A percentile compares a stretch with the other conserved stretches of the same genome.
These are phyloP conservation scores for Proisotoma minuta DNA, from an alignment of 2,888 invertebrate species.

Conservation along the genomic window DNA sequence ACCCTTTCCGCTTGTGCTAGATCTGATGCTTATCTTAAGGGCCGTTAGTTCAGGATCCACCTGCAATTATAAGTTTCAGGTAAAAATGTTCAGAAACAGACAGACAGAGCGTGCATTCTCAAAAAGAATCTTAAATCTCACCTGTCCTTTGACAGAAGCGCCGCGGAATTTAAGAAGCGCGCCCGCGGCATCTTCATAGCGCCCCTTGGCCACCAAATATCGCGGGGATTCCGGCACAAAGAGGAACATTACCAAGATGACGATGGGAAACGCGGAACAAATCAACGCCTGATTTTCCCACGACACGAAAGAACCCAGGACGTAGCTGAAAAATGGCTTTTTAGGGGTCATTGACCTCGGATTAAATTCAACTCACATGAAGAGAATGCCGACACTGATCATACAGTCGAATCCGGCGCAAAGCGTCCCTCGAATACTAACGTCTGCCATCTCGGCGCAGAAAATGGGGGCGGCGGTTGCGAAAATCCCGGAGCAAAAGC, in stretches of 20 bases:
- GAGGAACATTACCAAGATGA: constrained; percentile 67
- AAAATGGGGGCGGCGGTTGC: constrained; percentile 77
- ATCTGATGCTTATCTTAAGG: constrained; percentile 32
- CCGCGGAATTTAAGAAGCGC: constrained; percentile 34
- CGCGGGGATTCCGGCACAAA: constrained; percentile 66
- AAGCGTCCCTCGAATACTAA: constrained; percentile 73
- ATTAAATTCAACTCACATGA: constrained; percentile 29
- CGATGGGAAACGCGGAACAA: constrained; percentile 63
- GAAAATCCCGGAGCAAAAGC: constrained; percentile 70
- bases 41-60: constrained; percentile 28
- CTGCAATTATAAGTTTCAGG: no score
- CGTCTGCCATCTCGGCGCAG: constrained; percentile 79
- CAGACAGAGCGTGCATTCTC: no score
- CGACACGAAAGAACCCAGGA: constrained; percentile 64
- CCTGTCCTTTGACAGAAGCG: constrained; percentile 26
- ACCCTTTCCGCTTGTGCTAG: constrained; percentile 28
- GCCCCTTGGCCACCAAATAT: constrained; percentile 34
- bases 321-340: constrained; percentile 38
- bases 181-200: constrained; percentile 23
- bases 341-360: not conserved
- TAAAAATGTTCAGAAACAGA: no score
- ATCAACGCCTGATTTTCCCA: constrained; percentile 62
- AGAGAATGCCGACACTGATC: constrained; percentile 52
- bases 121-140: no score
- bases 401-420: constrained; percentile 84